Conservation (phyloP, 2,888 invertebrate species). For the Pollenia griseotomentosa region DNA sequence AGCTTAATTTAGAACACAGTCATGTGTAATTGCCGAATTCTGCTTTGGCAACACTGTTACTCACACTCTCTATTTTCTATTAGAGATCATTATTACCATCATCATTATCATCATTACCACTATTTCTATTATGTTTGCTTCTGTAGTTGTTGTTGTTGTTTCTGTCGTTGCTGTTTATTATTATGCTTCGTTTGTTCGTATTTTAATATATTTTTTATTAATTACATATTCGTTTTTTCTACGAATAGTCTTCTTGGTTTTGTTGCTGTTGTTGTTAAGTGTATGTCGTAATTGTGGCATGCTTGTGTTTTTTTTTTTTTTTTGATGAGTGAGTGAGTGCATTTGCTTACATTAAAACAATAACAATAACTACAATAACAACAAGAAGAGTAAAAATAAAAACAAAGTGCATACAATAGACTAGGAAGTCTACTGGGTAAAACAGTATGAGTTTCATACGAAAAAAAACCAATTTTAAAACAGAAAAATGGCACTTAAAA, state of each 20-base stretch:
- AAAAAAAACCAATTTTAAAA: conserved; percentile 6
- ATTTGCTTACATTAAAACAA: conserved; percentile 47
- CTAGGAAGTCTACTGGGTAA: conserved; percentile 65
- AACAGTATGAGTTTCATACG: conserved; percentile 51
- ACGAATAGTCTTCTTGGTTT: conserved; percentile 5
- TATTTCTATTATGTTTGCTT: conserved; percentile 37
- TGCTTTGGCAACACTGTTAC: not conserved
- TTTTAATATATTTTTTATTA: conserved; percentile 3
- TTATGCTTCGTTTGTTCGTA: conserved; percentile 42
- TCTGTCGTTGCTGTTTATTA: conserved; percentile 6
- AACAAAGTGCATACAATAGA: conserved; percentile 57
- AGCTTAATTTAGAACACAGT: too few species aligned
- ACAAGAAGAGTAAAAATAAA: not conserved
- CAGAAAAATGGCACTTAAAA: conserved; percentile 11
- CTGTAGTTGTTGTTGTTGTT: conserved; percentile 14
- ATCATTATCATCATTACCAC: conserved; percentile 40
- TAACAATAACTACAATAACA: conserved; percentile 7
- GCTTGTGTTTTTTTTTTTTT: conserved; percentile 31
- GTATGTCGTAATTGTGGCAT: conserved; percentile 64
- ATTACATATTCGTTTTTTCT: conserved; percentile 7
- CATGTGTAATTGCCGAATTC: too few species aligned
- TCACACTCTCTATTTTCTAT: conserved; percentile 25
- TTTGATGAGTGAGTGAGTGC: conserved; percentile 45
- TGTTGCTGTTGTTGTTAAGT: conserved; percentile 34
- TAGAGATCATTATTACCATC: conserved; percentile 35